Evolutionary conservation across 2,797 vertebrate species (phyloP), one percentile per base, ranked within the genome.

Genomic region (Pipistrellus kuhlii): DNA sequence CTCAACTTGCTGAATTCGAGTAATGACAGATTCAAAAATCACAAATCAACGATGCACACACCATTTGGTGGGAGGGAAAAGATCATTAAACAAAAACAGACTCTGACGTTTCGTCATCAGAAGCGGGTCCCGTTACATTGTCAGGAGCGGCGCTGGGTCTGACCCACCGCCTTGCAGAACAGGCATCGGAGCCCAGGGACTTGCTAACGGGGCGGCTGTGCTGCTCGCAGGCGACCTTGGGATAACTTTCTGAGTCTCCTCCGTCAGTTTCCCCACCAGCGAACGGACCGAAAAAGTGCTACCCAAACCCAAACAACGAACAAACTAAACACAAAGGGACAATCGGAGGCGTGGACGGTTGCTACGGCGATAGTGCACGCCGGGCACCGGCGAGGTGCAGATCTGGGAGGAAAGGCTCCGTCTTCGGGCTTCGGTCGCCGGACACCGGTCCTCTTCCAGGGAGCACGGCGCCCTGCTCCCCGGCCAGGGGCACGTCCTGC

Each of bases 1-100:
- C 38, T 41, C 38, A 51, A 21, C n/a, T 82, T 53, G 30, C 82
- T 82, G 53, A 53, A 51, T 75, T 68, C 53, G 27, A 44, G n/a
- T n/a, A 44, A 38, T 71, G 64, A 57, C 55, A 68, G 38, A 92
- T 41, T 68, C 25, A 77, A 90, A 90, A 90, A 72, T 57, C 80
- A 82, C 78, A 12, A 80, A 87, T 32, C 30, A 81, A 62, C 25
- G 53, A 82, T 32, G n/a, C 30, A 32, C n/a, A 38, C 6, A 21
- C 21, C 59, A 72, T 20, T 38, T 44, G 14, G 17, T 44, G 44
- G 2, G 53, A 11, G 11, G 41, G 51, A 2, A 35, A 27, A 25
- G 21, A 48, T 25, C n/a, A 62, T 57, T 62, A 51, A 1, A 8
- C 44, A 59, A 48, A 48, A 27, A 18, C 30, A 30, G 21, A 15